Base-by-base conservation (phyloP, 1,140 invertebrate genomes). In the Dinoponera quadriceps region DNA sequence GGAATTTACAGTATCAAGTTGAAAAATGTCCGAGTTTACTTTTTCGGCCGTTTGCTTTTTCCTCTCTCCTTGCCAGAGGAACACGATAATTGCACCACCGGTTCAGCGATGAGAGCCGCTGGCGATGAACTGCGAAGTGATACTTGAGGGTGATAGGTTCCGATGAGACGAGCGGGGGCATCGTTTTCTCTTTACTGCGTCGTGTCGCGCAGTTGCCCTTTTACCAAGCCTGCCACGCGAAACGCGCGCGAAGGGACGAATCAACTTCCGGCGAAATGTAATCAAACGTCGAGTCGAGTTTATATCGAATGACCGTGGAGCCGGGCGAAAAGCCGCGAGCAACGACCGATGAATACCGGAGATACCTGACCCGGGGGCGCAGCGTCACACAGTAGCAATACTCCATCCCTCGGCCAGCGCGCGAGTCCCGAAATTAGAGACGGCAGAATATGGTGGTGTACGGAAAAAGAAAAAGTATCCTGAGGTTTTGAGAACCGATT, bases 271-370 rank as follows among this genome's bases (percentile, higher is more conserved):
- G 78, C 27, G 63, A 77, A 78, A 66, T 65, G 73, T 83, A 83
- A 83, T 83, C 82, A 83, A 83, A 83, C 51, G 74, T 55, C 73
- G 62, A 44, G 38, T 60, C 33, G 59, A 63, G 49, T 55, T 80
- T 80, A 69, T 80, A 80, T 80, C 75, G 51, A 69, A 80, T 80
- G 75, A 80, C 33, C 65, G 75, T 69, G 33, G 75, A 71, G 33
- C 33, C 18, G 29, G 0, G 33, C 63, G n/a, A 78, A 55, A 25
- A 49, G 29, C 49, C 33, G 25, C 38, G 59, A 22, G 20, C 27
- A 51, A 77, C 25, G 59, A 55, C 55, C 71, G 44, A 75, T 63
- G 59, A 78, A 57, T 49, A 68, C 18, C 16, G 16, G 44, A 20
- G 63, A 57, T 57, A 78, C 18, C 63, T 44, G 38, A 18, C 20